phyloP scores from a whole-genome alignment of 2,888 invertebrate genomes.

The Callyntrura sp. region DNA sequence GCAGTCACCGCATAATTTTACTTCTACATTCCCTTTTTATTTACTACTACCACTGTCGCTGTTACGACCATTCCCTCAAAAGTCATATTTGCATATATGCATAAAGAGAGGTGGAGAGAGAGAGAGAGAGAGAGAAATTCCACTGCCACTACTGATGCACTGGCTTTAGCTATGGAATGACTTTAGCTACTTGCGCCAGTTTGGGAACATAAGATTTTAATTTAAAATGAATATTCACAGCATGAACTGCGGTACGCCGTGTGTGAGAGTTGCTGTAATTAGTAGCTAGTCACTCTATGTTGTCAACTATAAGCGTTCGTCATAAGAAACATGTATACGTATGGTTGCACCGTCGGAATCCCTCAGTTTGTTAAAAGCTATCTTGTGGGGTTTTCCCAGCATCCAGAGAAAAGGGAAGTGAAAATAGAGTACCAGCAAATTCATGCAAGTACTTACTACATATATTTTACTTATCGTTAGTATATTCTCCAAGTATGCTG shows the following conservation, averaged over 20 bases:
- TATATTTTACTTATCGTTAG: neutral
- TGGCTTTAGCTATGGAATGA: constrained; percentile 19
- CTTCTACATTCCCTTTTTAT: constrained; percentile 64
- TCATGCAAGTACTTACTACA: neutral
- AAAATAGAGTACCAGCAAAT: constrained; percentile 11
- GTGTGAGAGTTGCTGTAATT: constrained; percentile 70
- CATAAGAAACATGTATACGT: neutral
- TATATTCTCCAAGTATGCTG: neutral
- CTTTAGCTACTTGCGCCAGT: constrained; percentile 67
- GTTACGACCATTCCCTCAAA: constrained; percentile 24
- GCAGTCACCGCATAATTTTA: constrained; percentile 75
- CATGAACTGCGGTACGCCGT: constrained; percentile 68
- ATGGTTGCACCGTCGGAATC: neutral
- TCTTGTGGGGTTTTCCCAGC: neutral
- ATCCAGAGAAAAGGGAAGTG: neutral
- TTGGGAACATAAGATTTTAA: constrained; percentile 69
- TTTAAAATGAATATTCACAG: constrained; percentile 79
- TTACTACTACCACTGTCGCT: constrained; percentile 47
- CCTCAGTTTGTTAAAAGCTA: neutral
- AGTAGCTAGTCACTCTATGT: constrained; percentile 71
- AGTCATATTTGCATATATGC: constrained; percentile 48
- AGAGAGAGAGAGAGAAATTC: neutral
- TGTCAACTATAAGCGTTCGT: constrained; percentile 63
- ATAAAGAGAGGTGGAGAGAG: neutral
- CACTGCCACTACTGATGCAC: neutral